Percentiles rank a stretch among this genome's conserved stretches.
phyloP scores from a whole-genome alignment of 2,888 invertebrate species.

The Coenonympha arcania region DNA sequence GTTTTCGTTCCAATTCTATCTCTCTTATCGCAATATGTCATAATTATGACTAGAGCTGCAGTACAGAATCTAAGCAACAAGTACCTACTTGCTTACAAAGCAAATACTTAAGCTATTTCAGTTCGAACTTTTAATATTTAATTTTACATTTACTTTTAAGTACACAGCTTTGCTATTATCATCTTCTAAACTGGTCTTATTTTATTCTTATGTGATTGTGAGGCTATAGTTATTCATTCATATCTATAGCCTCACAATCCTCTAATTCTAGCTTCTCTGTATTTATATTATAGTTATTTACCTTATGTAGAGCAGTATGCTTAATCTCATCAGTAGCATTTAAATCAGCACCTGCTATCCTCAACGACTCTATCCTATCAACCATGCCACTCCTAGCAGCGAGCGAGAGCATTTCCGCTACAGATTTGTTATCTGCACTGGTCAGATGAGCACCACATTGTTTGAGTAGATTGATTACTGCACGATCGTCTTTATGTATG shows the following conservation, averaged over 20 bases:
- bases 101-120: too few relatives aligned
- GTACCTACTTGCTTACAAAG: too few relatives aligned
- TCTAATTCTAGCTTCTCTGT: background rate
- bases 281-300: background rate
- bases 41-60: too few relatives aligned
- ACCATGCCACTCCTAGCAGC: constrained; percentile 77
- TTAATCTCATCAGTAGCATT: constrained; percentile 75
- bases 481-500: constrained; percentile 75
- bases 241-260: background rate
- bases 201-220: too few relatives aligned
- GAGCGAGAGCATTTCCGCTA: constrained; percentile 79
- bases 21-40: too few relatives aligned
- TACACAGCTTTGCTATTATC: too few relatives aligned
- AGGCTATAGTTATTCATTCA: too few relatives aligned
- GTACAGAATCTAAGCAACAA: too few relatives aligned
- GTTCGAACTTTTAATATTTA: too few relatives aligned
- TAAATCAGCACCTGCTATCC: constrained; percentile 80
- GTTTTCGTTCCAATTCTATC: too few relatives aligned
- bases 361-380: constrained; percentile 74
- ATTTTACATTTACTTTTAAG: too few relatives aligned
- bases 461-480: constrained; percentile 78
- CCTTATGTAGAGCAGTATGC: constrained; percentile 79
- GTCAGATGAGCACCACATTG: constrained; percentile 85
- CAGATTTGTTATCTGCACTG: constrained; percentile 66
- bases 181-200: too few relatives aligned